Conservation (phyloP, 2,113 vertebrate genomes). For the Progne subis region DNA sequence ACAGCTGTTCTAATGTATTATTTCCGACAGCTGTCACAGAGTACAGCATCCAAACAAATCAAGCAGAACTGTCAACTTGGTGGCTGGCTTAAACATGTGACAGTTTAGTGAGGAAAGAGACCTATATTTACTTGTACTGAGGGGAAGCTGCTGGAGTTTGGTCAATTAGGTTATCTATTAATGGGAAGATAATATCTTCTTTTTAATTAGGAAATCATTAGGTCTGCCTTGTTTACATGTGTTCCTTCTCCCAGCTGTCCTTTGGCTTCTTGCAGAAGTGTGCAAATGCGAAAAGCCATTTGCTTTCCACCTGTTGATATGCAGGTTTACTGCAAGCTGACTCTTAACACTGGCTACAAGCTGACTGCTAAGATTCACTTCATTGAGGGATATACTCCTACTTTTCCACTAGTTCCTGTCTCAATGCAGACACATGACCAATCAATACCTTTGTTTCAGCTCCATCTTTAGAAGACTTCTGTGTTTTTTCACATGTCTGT, state of each 20-base stretch:
- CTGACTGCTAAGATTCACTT: neutral
- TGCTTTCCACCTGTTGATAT: neutral
- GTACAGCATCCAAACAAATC: slow-evolving; percentile 70
- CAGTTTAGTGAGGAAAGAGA: slow-evolving; percentile 3
- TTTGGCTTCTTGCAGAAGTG: slow-evolving; percentile 2
- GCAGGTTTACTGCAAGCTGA: neutral
- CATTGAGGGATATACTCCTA: neutral
- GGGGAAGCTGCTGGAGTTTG: slow-evolving; percentile 17
- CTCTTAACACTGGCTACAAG: neutral
- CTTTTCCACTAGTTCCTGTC: neutral
- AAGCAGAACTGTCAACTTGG: slow-evolving; percentile 72
- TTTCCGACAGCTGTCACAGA: slow-evolving; percentile 75
- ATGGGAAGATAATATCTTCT: slow-evolving; percentile 53
- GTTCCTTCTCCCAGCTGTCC: slow-evolving; percentile 46
- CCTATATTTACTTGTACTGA: neutral
- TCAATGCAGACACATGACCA: neutral
- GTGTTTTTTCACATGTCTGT: neutral
- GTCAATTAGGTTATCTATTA: slow-evolving; percentile 63
- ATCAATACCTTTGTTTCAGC: neutral
- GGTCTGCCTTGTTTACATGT: slow-evolving; percentile 48
- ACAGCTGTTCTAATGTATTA: slow-evolving; percentile 78
- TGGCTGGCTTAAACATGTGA: slow-evolving; percentile 11
- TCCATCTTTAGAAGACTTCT: neutral
- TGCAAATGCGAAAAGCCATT: neutral
- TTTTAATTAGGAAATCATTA: slow-evolving; percentile 58